A percentile compares a stretch with the other conserved stretches of the same genome.
These are phyloP conservation scores for Diplazon laetatorius DNA, from an alignment of 2,888 invertebrate genomes.

Conservation along the genomic window DNA sequence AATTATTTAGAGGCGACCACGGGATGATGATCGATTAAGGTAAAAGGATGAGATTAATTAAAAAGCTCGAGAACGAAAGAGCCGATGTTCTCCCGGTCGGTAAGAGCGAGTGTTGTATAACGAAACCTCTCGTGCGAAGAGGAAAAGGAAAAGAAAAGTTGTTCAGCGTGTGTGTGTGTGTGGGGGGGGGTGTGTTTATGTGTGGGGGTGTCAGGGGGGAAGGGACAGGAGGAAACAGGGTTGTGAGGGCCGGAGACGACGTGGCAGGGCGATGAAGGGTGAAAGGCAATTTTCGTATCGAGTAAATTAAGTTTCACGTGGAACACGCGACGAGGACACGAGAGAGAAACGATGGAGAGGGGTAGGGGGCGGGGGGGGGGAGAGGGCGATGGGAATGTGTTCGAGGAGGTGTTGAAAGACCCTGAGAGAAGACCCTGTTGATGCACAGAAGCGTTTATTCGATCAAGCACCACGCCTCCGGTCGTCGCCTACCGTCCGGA, in stretches of 20 bases:
- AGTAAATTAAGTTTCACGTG: slow-evolving; percentile 61
- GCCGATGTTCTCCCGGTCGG: slow-evolving; percentile 44
- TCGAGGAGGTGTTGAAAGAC: slow-evolving; percentile 12
- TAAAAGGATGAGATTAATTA: slow-evolving; percentile 79
- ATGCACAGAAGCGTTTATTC: slow-evolving; percentile 60
- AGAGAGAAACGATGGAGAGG: slow-evolving; percentile 55
- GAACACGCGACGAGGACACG: slow-evolving; percentile 49
- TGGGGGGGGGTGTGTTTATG: neutral
- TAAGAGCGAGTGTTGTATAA: slow-evolving; percentile 39
- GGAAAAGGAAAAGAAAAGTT: slow-evolving; percentile 20
- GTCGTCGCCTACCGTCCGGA: slow-evolving; percentile 9
- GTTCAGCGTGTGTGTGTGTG: slow-evolving; percentile 5
- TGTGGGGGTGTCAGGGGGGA: neutral
- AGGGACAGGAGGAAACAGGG: neutral
- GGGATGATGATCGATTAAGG: slow-evolving; percentile 77
- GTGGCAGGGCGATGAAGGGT: slow-evolving; percentile 51
- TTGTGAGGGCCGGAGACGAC: slow-evolving; percentile 36
- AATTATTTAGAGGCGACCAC: slow-evolving; percentile 76
- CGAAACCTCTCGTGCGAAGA: slow-evolving; percentile 32
- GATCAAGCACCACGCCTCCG: slow-evolving; percentile 53
- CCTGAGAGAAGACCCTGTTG: slow-evolving; percentile 49
- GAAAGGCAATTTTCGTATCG: slow-evolving; percentile 66
- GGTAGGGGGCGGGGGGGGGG: too few species aligned
- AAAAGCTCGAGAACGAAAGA: slow-evolving; percentile 67
- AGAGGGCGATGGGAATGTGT: slow-evolving; percentile 8